These are phyloP conservation scores for Aspidiotus destructor DNA, from an alignment of 2,888 invertebrate genomes.

Conservation along the genomic window DNA sequence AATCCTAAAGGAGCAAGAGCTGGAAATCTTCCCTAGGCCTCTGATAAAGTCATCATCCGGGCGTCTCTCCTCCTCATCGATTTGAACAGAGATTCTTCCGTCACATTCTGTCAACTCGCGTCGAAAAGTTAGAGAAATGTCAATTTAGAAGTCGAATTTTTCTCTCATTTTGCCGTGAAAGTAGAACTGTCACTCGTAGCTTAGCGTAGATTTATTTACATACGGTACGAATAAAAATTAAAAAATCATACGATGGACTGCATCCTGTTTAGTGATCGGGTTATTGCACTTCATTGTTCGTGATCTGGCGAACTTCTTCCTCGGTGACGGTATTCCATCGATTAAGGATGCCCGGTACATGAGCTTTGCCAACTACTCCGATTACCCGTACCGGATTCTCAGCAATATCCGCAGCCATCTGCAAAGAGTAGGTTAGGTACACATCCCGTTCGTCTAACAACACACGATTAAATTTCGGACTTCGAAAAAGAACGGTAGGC, in stretches of 20 bases:
- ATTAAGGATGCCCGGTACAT: constrained; percentile 27
- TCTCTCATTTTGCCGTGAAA: too few relatives aligned
- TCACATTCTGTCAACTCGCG: too few relatives aligned
- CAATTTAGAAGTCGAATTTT: too few relatives aligned
- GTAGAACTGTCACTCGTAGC: too few relatives aligned
- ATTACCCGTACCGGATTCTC: constrained; percentile 20
- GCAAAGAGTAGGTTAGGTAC: constrained; percentile 30
- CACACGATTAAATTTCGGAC: constrained; percentile 25
- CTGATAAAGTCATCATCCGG: too few relatives aligned
- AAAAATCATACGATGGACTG: not conserved
- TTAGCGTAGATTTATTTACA: too few relatives aligned
- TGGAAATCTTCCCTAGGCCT: too few relatives aligned
- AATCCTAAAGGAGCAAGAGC: too few relatives aligned
- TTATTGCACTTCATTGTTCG: constrained; percentile 16
- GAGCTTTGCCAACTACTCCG: constrained; percentile 27
- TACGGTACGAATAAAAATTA: too few relatives aligned
- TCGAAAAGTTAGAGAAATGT: too few relatives aligned
- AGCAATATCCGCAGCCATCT: constrained; percentile 19
- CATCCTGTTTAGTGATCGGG: not conserved
- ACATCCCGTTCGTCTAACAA: constrained; percentile 28
- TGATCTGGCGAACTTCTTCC: constrained; percentile 18
- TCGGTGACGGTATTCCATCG: constrained; percentile 21
- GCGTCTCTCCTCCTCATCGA: too few relatives aligned
- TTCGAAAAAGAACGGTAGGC: constrained; percentile 23
- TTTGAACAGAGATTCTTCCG: too few relatives aligned